phyloP scores from a whole-genome alignment of 2,797 vertebrate genomes.

The Salmo trutta region DNA sequence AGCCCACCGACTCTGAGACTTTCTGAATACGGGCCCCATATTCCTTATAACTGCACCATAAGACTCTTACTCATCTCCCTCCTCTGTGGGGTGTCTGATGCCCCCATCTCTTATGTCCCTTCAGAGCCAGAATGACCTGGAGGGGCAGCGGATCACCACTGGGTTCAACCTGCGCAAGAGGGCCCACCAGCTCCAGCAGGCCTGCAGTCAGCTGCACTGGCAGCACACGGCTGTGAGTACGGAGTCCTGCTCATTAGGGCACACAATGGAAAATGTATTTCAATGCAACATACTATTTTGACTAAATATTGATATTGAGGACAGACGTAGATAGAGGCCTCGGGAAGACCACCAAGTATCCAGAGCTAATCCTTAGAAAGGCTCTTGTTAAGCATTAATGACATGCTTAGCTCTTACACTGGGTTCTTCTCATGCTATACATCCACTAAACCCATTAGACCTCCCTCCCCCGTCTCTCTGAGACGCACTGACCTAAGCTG shows the following conservation, averaged over 20 bases:
- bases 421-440: neutral
- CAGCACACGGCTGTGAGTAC: slow-evolving; percentile 79
- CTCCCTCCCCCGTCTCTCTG: neutral
- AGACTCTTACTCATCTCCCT: neutral
- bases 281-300: too few species aligned
- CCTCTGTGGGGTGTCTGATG: neutral
- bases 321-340: too few species aligned
- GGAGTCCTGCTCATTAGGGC: too few species aligned
- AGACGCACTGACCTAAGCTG: too few species aligned
- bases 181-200: slow-evolving; percentile 75
- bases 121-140: slow-evolving; percentile 73
- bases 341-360: neutral
- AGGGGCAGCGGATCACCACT: slow-evolving; percentile 75
- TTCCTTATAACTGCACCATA: neutral
- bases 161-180: slow-evolving; percentile 83
- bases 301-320: too few species aligned
- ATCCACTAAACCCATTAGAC: neutral
- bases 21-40: neutral
- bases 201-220: slow-evolving; percentile 79
- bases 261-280: too few species aligned
- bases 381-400: neutral
- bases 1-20: too few species aligned
- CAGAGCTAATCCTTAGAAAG: neutral
- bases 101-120: neutral
- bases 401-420: neutral